Evolutionary conservation across 2,888 invertebrate genomes (phyloP).

Genomic region (Sphinx pinastri): DNA sequence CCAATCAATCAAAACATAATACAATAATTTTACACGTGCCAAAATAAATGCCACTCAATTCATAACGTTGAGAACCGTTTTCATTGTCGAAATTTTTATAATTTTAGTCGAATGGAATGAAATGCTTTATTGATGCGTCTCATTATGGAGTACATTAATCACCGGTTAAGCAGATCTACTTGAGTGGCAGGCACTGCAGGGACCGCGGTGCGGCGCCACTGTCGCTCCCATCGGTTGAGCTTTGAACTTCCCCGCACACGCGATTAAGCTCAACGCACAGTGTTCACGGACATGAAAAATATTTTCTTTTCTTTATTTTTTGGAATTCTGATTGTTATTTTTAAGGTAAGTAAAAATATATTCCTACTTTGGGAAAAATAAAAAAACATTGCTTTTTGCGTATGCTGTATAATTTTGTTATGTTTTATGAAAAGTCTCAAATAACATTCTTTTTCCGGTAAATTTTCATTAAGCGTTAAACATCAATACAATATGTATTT

Average conservation of each 20-base stretch:
- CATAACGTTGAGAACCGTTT: neutral
- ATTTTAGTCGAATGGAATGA: constrained; percentile 13
- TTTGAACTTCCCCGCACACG: constrained; percentile 55
- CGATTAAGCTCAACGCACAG: constrained; percentile 34
- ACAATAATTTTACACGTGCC: too few species aligned
- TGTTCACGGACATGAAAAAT: constrained; percentile 28
- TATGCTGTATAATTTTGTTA: neutral
- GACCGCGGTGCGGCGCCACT: constrained; percentile 47
- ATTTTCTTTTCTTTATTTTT: neutral
- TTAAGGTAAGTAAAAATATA: neutral
- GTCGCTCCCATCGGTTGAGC: constrained; percentile 48
- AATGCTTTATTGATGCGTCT: constrained; percentile 26
- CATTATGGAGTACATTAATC: constrained; percentile 28
- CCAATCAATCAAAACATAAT: too few species aligned
- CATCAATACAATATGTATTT: too few species aligned
- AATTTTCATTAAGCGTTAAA: too few species aligned
- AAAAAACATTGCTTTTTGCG: neutral
- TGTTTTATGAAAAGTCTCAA: neutral
- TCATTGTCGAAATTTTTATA: neutral
- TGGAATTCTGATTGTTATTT: neutral
- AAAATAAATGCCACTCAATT: too few species aligned
- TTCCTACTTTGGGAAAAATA: neutral
- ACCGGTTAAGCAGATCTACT: constrained; percentile 33
- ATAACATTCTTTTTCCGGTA: too few species aligned
- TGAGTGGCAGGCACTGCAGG: constrained; percentile 35